Evolutionary conservation across 2,888 invertebrate genomes (phyloP).

Genomic region (Diarsia mendica): DNA sequence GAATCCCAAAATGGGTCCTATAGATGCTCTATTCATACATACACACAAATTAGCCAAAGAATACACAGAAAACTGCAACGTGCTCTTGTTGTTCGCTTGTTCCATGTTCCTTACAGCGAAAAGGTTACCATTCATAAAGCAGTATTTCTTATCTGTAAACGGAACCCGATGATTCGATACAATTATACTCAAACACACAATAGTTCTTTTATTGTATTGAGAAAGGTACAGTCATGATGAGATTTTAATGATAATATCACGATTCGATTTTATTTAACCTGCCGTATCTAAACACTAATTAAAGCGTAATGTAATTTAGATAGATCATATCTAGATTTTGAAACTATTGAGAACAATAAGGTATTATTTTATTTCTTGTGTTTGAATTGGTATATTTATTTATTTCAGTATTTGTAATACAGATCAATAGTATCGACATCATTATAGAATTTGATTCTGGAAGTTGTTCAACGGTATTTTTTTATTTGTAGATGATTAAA

Average conservation of each 20-base stretch:
- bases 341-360: slow-evolving; percentile 27
- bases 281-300: slow-evolving; percentile 52
- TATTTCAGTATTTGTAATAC: slow-evolving; percentile 10
- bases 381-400: background rate
- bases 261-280: slow-evolving; percentile 47
- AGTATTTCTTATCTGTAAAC: slow-evolving; percentile 1
- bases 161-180: slow-evolving; percentile 31
- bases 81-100: too few relatives aligned
- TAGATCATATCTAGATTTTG: slow-evolving; percentile 43
- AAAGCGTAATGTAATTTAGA: slow-evolving; percentile 52
- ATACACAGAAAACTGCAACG: too few relatives aligned
- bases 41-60: too few relatives aligned
- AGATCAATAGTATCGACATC: background rate
- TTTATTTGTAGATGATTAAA: background rate
- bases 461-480: background rate
- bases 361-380: slow-evolving; percentile 9
- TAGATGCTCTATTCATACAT: too few relatives aligned
- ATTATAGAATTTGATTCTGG: background rate
- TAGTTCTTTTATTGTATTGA: slow-evolving; percentile 60
- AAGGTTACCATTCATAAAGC: too few relatives aligned
- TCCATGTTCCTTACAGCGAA: too few relatives aligned
- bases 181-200: slow-evolving; percentile 6
- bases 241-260: slow-evolving; percentile 65
- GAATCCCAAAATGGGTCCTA: too few relatives aligned
- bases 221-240: slow-evolving; percentile 65